Percentiles rank a stretch among this genome's conserved stretches.
These are phyloP conservation scores for Diadumene lineata DNA, from an alignment of 92 coral and sea anemone species.

Conservation along the genomic window DNA sequence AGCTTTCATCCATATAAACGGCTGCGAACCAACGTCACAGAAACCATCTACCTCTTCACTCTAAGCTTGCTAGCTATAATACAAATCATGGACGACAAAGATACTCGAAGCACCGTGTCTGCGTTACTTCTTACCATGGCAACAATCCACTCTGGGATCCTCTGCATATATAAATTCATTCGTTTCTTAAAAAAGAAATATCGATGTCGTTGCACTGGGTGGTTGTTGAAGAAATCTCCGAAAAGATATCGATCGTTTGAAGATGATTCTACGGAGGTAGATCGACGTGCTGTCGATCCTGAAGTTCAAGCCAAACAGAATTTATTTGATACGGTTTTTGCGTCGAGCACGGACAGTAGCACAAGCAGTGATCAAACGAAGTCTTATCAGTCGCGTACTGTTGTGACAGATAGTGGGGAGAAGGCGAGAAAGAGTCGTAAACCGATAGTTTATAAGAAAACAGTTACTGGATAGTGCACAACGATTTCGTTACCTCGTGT, in stretches of 20 bases:
- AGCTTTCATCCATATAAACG: conserved; percentile 83
- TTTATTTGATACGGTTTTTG: conserved; percentile 56
- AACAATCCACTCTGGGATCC: conserved; percentile 38
- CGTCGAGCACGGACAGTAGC: conserved; percentile 11
- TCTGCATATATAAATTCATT: conserved; percentile 44
- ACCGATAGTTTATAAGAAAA: neutral
- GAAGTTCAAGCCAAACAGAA: conserved; percentile 34
- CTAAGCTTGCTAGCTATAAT: conserved; percentile 64
- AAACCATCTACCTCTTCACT: conserved; percentile 72
- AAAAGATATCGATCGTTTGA: conserved; percentile 52
- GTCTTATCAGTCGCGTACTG: no score
- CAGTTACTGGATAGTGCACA: neutral
- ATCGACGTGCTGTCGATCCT: conserved; percentile 8
- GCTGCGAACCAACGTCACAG: conserved; percentile 73
- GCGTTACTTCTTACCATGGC: conserved; percentile 32
- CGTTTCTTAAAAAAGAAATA: conserved; percentile 54
- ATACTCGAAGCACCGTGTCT: conserved; percentile 32
- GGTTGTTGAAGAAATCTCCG: neutral
- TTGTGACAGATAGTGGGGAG: neutral
- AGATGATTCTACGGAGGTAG: neutral
- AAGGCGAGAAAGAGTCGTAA: neutral
- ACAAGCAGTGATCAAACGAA: neutral
- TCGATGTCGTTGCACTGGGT: conserved; percentile 24
- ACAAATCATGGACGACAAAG: conserved; percentile 52
- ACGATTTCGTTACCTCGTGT: no score